Evolutionary conservation across 2,797 vertebrate species (phyloP), one percentile per base, ranked within the genome.

Genomic region (Xiphorhynchus erythropygius): DNA sequence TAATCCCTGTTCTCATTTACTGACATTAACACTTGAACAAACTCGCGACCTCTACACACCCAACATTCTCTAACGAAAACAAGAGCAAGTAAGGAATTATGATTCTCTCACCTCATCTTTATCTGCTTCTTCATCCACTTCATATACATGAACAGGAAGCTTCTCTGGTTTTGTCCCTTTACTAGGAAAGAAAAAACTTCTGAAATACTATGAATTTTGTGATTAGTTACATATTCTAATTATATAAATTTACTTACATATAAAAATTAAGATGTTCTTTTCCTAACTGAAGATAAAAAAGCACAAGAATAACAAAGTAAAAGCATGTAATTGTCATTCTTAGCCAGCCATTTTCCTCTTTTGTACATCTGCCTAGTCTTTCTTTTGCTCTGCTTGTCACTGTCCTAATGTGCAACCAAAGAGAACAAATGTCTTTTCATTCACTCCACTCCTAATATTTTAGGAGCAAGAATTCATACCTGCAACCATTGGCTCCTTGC

Each of bases 121-220:
- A 95, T 99, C 99, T 70, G 98, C 99, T 76, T 99, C 99, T 98
- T 99, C 99, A 83, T 99, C 99, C 92, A 99, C 99, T 98, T 99
- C 99, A 95, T 99, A 99, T 70, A 99, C 97, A 73, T 99, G 99
- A 94, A 98, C 97, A 3, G 99, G 98, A 85, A 99, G 99, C 84
- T 99, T 99, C 87, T 99, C 99, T 9, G 98, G 97, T 94, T 99
- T 98, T 81, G 96, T 82, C 79, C 97, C 98, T 97, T 99, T 99
- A 96, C 99, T 99, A 98, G 76, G 79, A 96, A 81, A 96, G 89
- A 97, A 84, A 96, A 91, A 84, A n/a, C 6, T 71, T 71, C 41
- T 89, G 32, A 89, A 91, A 62, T n/a, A 64, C 79, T 74, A 52
- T 49, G 76, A 55, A 82, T 32, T 49, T 71, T 83, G 28, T 41